phyloP scores from a whole-genome alignment of 2,888 invertebrate species.

The Homarus gammarus region DNA sequence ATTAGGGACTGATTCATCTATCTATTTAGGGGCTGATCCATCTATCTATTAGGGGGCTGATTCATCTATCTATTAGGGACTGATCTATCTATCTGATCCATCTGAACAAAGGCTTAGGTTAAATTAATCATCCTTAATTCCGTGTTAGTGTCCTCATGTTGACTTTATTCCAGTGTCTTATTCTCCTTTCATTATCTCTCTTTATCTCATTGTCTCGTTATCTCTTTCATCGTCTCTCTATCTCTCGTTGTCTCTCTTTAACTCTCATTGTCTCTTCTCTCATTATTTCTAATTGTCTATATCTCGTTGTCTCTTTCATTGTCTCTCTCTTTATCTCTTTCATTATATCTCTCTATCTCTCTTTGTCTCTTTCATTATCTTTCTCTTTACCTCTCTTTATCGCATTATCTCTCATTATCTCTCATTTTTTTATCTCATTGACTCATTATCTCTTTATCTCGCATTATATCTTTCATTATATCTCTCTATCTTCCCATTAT shows the following conservation, averaged over 20 bases:
- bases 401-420: neutral
- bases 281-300: slow-evolving; percentile 26
- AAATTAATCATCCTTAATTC: too few species aligned
- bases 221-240: slow-evolving; percentile 3
- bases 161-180: too few species aligned
- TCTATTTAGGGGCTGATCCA: too few species aligned
- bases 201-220: neutral
- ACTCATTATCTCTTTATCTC: neutral
- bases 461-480: neutral
- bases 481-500: neutral
- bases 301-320: neutral
- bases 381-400: neutral
- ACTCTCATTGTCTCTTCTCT: neutral
- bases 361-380: neutral
- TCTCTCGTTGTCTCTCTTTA: slow-evolving; percentile 1
- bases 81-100: too few species aligned
- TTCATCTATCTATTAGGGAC: too few species aligned
- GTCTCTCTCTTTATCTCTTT: slow-evolving; percentile 3
- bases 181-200: slow-evolving; percentile 12
- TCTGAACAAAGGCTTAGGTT: too few species aligned
- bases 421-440: neutral
- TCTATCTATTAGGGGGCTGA: too few species aligned
- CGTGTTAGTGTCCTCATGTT: too few species aligned
- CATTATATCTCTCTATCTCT: slow-evolving; percentile 24
- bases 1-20: too few species aligned